Evolutionary conservation across 64 coral and sea anemone genomes (phyloP).

Genomic region (Dendrophyllia cribrosa): DNA sequence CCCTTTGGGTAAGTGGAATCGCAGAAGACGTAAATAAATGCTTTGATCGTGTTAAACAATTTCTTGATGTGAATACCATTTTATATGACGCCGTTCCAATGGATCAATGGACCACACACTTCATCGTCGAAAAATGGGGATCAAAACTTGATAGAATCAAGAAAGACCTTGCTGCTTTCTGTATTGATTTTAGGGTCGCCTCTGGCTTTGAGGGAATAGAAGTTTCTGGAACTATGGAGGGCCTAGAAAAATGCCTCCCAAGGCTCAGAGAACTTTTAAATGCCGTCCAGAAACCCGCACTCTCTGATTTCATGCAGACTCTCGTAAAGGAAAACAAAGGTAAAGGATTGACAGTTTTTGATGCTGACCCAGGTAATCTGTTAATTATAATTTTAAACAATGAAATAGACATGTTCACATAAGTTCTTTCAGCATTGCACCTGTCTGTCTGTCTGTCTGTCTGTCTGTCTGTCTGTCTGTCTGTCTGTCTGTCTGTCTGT

Average conservation of each 20-base stretch:
- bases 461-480: too few relatives aligned
- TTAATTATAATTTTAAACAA: too few relatives aligned
- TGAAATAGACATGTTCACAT: too few relatives aligned
- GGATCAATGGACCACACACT: slow-evolving; percentile 4
- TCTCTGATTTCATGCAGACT: background rate
- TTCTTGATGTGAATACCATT: slow-evolving; percentile 74
- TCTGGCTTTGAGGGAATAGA: background rate
- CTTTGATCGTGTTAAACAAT: background rate
- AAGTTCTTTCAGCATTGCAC: too few relatives aligned
- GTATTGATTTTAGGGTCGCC: slow-evolving; percentile 12
- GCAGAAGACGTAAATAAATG: slow-evolving; percentile 14
- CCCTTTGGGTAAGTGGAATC: slow-evolving; percentile 42
- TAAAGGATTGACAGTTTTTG: too few relatives aligned
- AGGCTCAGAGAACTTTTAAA: background rate
- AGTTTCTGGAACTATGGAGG: slow-evolving; percentile 36
- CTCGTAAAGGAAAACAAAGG: too few relatives aligned
- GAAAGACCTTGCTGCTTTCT: background rate
- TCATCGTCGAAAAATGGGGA: slow-evolving; percentile 43
- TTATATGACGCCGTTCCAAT: background rate
- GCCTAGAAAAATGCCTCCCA: slow-evolving; percentile 1
- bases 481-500: too few relatives aligned
- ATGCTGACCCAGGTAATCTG: too few relatives aligned
- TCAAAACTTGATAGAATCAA: slow-evolving; percentile 23
- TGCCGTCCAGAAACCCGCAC: background rate
- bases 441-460: too few relatives aligned